Evolutionary conservation across 2,888 invertebrate genomes (phyloP).

Genomic region (Drosophila anomalipes): DNA sequence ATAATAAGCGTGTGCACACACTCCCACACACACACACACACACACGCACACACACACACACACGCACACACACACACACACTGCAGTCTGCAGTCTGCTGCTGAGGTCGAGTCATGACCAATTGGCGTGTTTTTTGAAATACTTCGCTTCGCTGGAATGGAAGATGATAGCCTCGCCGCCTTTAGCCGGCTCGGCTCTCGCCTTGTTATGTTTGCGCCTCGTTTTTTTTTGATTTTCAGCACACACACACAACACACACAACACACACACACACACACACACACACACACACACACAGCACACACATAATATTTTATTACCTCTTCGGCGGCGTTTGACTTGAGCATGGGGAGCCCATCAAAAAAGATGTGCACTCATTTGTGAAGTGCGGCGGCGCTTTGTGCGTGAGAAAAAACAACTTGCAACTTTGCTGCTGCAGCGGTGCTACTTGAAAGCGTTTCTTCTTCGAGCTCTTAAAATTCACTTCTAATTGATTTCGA

Average conservation of each 20-base stretch:
- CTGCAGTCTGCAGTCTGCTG: constrained; percentile 1
- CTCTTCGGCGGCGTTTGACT: constrained; percentile 18
- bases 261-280: constrained; percentile 8
- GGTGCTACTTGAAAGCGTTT: constrained; percentile 69
- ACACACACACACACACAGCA: constrained; percentile 5
- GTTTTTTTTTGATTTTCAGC: constrained; percentile 43
- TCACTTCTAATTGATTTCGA: constrained; percentile 72
- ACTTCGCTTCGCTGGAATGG: constrained; percentile 69
- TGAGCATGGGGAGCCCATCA: constrained; percentile 50
- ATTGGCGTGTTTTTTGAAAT: constrained; percentile 78
- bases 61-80: constrained; percentile 7
- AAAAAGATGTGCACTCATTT: constrained; percentile 75
- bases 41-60: constrained; percentile 13
- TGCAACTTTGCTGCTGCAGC: constrained; percentile 36
- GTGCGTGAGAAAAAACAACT: constrained; percentile 67
- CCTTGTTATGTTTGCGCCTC: constrained; percentile 60
- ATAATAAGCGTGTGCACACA: constrained; percentile 67
- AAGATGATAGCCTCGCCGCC: constrained; percentile 68
- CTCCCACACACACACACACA: constrained; percentile 24
- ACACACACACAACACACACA: constrained; percentile 18
- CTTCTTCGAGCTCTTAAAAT: constrained; percentile 63
- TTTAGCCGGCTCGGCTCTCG: constrained; percentile 20
- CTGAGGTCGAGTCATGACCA: constrained; percentile 77
- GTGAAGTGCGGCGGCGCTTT: constrained; percentile 67
- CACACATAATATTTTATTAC: constrained; percentile 54